Evolutionary conservation across 2,797 vertebrate genomes (phyloP), one percentile per base, ranked within the genome.

Genomic region (Gila robusta): DNA sequence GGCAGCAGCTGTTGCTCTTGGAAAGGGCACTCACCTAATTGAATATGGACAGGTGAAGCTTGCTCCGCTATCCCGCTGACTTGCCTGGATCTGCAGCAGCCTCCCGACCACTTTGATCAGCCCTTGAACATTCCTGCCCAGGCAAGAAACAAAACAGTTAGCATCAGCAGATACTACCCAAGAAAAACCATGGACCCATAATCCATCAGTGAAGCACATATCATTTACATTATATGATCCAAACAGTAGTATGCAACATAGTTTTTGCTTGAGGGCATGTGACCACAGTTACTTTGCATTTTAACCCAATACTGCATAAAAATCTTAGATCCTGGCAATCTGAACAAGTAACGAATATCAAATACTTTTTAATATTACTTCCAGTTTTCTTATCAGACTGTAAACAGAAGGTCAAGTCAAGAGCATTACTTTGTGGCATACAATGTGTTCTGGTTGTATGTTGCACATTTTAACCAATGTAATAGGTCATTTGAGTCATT

Each of bases 101-200:
- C 94, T 96, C 81, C 95, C 95, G 62, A 97, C 91, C 73, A 96
- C 94, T 92, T 96, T 97, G n/a, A 99, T 91, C 89, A 99, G 95
- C 47, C 98, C 98, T 17, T 98, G 97, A 56, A 96, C 93, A 82
- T 96, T 97, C 87, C 98, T 99, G 93, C 87, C 66, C 62, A 81
- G 72, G 16, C 78, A 71, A 90, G 35, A 80, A 35, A 83, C 21
- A 59, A 80, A 59, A 49, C 81, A 52, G 3, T 10, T 49, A 86
- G 39, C 9, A 81, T 56, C 37, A 59, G 72, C 59, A 56, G n/a
- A 79, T 23, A 67, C 28, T 39, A n/a, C 21, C 23, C 10, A n/a
- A 81, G 12, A 79, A 78, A 23, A 47, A 12, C 35, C 66, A 47
- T 12, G 35, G 12, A 81, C 4, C 12, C 66, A 71, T 23, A 35